These are phyloP conservation scores for Synergus japonicus DNA, from an alignment of 2,888 invertebrate species.

Conservation along the genomic window DNA sequence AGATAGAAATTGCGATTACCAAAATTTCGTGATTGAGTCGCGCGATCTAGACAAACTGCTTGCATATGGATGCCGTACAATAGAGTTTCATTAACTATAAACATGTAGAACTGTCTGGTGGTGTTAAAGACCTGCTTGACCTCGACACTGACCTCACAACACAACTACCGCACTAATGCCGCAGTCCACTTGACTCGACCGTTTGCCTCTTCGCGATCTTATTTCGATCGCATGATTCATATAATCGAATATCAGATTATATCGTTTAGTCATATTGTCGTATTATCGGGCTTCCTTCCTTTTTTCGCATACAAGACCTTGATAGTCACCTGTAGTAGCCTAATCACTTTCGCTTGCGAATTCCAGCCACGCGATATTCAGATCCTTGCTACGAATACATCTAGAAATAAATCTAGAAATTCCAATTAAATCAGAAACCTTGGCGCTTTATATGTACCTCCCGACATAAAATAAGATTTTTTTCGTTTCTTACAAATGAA, in stretches of 20 bases:
- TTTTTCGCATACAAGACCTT: background rate
- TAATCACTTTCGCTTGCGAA: conserved; percentile 2
- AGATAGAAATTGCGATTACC: background rate
- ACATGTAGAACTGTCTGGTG: conserved; percentile 33
- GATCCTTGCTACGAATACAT: background rate
- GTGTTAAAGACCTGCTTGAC: conserved; percentile 38
- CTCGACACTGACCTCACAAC: conserved; percentile 34
- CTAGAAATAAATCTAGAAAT: background rate
- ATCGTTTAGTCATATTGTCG: too few species aligned
- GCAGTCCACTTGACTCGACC: conserved; percentile 22
- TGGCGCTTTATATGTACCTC: background rate
- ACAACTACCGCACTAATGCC: conserved; percentile 9
- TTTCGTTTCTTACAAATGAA: too few species aligned
- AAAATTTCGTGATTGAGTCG: conserved; percentile 20
- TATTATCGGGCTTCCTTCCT: background rate
- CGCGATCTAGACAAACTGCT: conserved; percentile 12
- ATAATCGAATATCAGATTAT: background rate
- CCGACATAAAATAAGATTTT: too few species aligned
- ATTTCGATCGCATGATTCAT: conserved; percentile 9
- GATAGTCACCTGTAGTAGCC: background rate
- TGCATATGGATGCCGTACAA: conserved; percentile 25
- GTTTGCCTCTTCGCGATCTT: conserved; percentile 19
- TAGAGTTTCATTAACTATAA: conserved; percentile 31
- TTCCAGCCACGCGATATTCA: background rate
- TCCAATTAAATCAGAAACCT: background rate